A percentile compares a stretch with the other conserved stretches of the same genome.
Conservation (phyloP, 1,140 invertebrate genomes). For the Thereuonema tuberculata region DNA sequence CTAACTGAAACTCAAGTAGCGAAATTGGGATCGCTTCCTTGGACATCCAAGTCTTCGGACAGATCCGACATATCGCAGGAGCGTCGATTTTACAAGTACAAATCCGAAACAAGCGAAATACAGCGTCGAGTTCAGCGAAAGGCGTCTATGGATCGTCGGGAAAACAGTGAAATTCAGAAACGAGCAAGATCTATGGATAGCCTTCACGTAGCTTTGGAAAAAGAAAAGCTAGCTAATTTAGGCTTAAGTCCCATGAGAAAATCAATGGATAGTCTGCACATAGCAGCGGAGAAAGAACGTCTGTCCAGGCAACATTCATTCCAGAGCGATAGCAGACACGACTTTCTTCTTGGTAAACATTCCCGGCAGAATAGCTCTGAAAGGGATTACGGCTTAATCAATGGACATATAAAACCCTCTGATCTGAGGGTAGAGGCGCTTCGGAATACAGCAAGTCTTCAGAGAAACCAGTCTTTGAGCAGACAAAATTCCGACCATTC, state of each 20-base stretch:
- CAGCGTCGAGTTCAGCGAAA: neutral
- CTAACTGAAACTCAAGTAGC: neutral
- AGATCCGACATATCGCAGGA: neutral
- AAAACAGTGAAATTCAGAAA: neutral
- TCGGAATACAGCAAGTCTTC: neutral
- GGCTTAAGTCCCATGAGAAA: neutral
- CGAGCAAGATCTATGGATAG: conserved; percentile 7
- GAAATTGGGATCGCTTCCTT: neutral
- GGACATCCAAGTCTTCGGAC: neutral
- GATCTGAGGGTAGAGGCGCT: too few species aligned
- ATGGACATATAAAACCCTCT: too few species aligned
- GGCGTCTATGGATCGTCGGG: neutral
- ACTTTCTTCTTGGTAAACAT: neutral
- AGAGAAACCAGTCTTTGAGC: neutral
- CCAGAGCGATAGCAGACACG: neutral
- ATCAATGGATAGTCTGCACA: neutral
- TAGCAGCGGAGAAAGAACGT: neutral
- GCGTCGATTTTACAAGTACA: neutral
- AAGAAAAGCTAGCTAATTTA: neutral
- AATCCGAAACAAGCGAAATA: neutral
- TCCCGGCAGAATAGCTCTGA: neutral
- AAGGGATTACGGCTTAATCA: neutral
- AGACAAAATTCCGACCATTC: neutral
- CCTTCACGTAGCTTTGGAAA: neutral
- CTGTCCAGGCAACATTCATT: neutral